Evolutionary conservation across 2,888 invertebrate genomes (phyloP).

Genomic region (Auanema sp.): DNA sequence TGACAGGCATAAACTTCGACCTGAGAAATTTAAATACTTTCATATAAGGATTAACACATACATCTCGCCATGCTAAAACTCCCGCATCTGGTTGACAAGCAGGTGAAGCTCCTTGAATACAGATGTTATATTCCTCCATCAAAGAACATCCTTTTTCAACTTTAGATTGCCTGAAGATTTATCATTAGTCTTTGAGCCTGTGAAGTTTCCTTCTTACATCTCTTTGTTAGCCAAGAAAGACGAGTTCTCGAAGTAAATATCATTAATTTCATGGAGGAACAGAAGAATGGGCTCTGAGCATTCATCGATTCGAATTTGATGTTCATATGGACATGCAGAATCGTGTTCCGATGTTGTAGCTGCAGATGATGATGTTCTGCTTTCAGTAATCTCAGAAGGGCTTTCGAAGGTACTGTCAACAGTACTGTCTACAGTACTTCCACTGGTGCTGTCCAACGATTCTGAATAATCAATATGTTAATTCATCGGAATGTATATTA

Average conservation of each 20-base stretch:
- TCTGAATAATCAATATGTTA: neutral
- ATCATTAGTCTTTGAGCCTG: too few species aligned
- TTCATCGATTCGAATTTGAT: constrained; percentile 44
- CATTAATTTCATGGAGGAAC: constrained; percentile 41
- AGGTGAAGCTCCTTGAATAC: constrained; percentile 41
- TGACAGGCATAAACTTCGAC: constrained; percentile 58
- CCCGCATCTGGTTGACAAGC: constrained; percentile 42
- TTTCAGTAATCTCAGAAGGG: neutral
- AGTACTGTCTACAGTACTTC: neutral
- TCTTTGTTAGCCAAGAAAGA: constrained; percentile 20
- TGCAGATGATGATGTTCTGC: neutral
- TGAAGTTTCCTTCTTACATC: too few species aligned
- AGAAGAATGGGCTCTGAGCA: constrained; percentile 44
- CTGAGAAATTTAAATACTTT: constrained; percentile 2
- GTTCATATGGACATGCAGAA: constrained; percentile 33
- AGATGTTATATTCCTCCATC: constrained; percentile 44
- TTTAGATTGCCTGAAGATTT: constrained; percentile 38
- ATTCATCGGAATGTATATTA: too few species aligned
- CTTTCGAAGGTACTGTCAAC: neutral
- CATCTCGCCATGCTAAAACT: constrained; percentile 40
- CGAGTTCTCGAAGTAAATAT: constrained; percentile 23
- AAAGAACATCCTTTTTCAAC: constrained; percentile 43
- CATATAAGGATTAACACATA: constrained; percentile 20
- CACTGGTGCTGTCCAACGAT: neutral
- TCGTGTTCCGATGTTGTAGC: constrained; percentile 19